phyloP scores from a whole-genome alignment of 2,888 invertebrate species.

The Anticlea derivata region DNA sequence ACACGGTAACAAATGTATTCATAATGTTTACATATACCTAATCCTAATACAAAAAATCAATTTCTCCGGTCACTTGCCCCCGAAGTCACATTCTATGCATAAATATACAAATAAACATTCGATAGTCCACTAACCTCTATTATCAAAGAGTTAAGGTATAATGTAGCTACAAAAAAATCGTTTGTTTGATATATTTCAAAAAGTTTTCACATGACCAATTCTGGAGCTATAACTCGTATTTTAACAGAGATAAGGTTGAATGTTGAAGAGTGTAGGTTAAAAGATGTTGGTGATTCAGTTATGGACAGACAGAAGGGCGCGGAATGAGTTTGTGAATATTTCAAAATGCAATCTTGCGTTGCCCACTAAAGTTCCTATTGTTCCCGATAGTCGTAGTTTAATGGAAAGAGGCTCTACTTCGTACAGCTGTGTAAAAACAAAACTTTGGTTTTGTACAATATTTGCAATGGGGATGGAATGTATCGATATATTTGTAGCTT shows the following conservation, averaged over 20 bases:
- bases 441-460: no score
- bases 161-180: slow-evolving; percentile 36
- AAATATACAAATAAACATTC: slow-evolving; percentile 51
- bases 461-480: no score
- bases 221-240: slow-evolving; percentile 21
- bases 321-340: slow-evolving; percentile 81
- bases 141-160: slow-evolving; percentile 48
- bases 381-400: slow-evolving; percentile 49
- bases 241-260: slow-evolving; percentile 29
- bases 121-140: slow-evolving; percentile 24
- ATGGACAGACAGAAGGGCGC: slow-evolving; percentile 72
- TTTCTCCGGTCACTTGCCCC: slow-evolving; percentile 60
- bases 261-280: slow-evolving; percentile 31
- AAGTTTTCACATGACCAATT: slow-evolving; percentile 1
- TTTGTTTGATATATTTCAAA: slow-evolving; percentile 14
- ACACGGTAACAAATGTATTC: slow-evolving; percentile 46
- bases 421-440: no score
- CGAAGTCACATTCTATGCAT: slow-evolving; percentile 66
- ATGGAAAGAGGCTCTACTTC: slow-evolving; percentile 57
- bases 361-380: slow-evolving; percentile 75
- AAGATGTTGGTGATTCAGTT: slow-evolving; percentile 52
- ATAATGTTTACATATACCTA: slow-evolving; percentile 24
- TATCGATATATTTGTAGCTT: no score
- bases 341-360: slow-evolving; percentile 77
- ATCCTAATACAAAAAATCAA: slow-evolving; percentile 67